These are phyloP conservation scores for Luidia sarsii DNA, from an alignment of 53 echinoderm and acorn worm genomes.

Conservation along the genomic window DNA sequence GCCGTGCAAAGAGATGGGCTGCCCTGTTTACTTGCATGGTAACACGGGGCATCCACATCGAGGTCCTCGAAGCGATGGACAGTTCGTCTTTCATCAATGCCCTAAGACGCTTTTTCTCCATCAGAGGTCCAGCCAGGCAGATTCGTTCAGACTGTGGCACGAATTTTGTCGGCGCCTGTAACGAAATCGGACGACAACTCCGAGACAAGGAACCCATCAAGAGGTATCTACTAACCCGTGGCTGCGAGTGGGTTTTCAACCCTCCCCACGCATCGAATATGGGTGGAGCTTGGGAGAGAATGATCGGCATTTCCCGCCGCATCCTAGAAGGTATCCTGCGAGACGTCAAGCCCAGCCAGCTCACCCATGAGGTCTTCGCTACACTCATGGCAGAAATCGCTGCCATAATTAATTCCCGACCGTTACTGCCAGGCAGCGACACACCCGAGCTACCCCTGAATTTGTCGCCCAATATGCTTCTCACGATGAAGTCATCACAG, in stretches of 20 bases:
- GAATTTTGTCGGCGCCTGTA: conserved; percentile 43
- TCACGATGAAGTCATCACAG: conserved; percentile 62
- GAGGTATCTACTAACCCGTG: conserved; percentile 44
- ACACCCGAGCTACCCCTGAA: conserved; percentile 54
- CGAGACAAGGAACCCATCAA: conserved; percentile 52
- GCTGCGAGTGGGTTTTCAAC: conserved; percentile 65
- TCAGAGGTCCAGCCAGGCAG: conserved; percentile 50
- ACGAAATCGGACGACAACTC: conserved; percentile 29
- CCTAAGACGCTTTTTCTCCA: conserved; percentile 22
- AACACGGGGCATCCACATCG: conserved; percentile 59
- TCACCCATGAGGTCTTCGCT: conserved; percentile 60
- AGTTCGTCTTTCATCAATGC: conserved; percentile 31
- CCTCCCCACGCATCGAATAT: conserved; percentile 66
- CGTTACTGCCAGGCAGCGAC: conserved; percentile 37
- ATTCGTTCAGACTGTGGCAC: conserved; percentile 50
- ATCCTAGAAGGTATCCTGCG: conserved; percentile 57
- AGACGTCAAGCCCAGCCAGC: conserved; percentile 65
- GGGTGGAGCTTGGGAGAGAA: conserved; percentile 60
- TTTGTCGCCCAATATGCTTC: conserved; percentile 57
- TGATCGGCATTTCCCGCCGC: conserved; percentile 64
- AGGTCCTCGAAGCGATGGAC: conserved; percentile 51
- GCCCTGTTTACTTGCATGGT: conserved; percentile 55
- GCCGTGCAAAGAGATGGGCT: conserved; percentile 54
- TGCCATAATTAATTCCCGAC: conserved; percentile 55
- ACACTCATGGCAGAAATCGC: conserved; percentile 67